Evolutionary conservation across 2,888 invertebrate species (phyloP).

Genomic region (Ochropleura plecta): DNA sequence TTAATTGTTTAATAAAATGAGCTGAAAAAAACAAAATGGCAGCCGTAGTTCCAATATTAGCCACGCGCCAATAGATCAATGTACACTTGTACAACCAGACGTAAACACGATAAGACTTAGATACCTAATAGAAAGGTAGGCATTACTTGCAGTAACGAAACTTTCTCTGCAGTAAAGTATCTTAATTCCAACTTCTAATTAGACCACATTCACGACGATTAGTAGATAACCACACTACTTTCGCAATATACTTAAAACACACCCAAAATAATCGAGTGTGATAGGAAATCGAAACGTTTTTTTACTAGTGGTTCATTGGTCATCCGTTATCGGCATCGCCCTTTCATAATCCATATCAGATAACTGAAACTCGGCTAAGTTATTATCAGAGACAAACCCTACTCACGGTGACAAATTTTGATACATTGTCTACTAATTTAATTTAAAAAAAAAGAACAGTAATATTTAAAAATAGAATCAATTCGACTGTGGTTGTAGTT

Average conservation of each 20-base stretch:
- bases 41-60: background rate
- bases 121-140: background rate
- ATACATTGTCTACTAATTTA: constrained; percentile 16
- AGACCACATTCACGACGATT: constrained; percentile 1
- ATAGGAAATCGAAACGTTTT: constrained; percentile 38
- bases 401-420: constrained; percentile 23
- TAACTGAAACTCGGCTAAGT: constrained; percentile 62
- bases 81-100: background rate
- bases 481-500: constrained; percentile 3
- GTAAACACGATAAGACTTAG: background rate
- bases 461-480: constrained; percentile 28
- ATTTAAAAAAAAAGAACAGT: background rate
- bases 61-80: background rate
- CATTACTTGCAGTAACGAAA: background rate
- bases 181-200: constrained; percentile 7
- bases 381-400: constrained; percentile 55
- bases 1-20: background rate
- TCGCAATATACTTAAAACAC: constrained; percentile 37
- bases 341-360: constrained; percentile 68
- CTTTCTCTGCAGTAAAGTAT: background rate
- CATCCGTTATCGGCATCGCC: constrained; percentile 61
- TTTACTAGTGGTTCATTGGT: constrained; percentile 56
- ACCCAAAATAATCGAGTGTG: constrained; percentile 41
- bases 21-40: background rate
- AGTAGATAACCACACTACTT: constrained; percentile 9